phyloP scores from a whole-genome alignment of 1,140 invertebrate genomes.

The Argopecten irradians region DNA sequence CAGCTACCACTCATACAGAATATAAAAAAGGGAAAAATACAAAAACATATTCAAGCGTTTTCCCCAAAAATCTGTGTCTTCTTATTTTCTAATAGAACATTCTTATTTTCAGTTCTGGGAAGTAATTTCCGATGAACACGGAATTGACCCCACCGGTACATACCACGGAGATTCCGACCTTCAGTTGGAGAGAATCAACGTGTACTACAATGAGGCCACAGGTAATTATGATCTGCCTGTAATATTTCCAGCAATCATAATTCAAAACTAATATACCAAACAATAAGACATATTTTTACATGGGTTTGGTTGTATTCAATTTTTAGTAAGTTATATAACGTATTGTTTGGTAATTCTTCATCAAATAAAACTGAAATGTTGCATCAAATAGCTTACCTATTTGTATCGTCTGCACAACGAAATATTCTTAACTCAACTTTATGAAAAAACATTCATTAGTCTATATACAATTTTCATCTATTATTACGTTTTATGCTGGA shows the following conservation, averaged over 20 bases:
- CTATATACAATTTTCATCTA: too few species aligned
- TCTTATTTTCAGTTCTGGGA: slow-evolving; percentile 86
- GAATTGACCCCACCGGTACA: slow-evolving; percentile 78
- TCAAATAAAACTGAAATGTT: too few species aligned
- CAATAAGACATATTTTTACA: neutral
- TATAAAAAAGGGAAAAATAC: too few species aligned
- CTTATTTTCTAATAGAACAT: too few species aligned
- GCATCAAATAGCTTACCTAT: neutral
- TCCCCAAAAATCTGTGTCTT: too few species aligned
- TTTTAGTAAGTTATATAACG: too few species aligned
- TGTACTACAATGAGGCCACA: slow-evolving; percentile 79
- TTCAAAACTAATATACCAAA: too few species aligned
- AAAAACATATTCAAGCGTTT: too few species aligned
- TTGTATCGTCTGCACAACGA: neutral
- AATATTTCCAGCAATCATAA: too few species aligned
- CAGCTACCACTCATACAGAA: too few species aligned
- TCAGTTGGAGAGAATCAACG: slow-evolving; percentile 79
- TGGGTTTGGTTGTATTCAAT: slow-evolving; percentile 4
- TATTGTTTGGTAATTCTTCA: too few species aligned
- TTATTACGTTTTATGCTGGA: neutral
- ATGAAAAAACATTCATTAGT: neutral
- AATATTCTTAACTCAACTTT: neutral
- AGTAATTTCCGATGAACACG: slow-evolving; percentile 86
- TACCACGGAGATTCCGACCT: slow-evolving; percentile 79
- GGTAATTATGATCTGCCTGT: slow-evolving; percentile 68